phyloP scores from a whole-genome alignment of 2,113 vertebrate genomes.

The Loxodonta africana region DNA sequence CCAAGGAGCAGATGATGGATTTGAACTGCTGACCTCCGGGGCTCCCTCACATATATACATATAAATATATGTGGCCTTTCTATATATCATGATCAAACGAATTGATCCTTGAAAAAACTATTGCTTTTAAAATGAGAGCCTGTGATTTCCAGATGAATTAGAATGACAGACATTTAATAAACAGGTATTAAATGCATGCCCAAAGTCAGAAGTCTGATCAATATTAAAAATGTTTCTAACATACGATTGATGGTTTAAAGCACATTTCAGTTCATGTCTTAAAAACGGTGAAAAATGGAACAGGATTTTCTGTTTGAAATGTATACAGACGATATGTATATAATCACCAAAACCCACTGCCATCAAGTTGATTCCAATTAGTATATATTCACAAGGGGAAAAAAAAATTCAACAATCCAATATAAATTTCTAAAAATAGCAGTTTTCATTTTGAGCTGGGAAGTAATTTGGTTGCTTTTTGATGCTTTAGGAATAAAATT shows the following conservation, averaged over 20 bases:
- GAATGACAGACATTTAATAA: background rate
- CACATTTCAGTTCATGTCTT: background rate
- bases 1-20: too few relatives aligned
- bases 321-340: background rate
- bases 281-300: background rate
- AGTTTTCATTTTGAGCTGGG: conserved; percentile 8
- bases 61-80: background rate
- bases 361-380: too few relatives aligned
- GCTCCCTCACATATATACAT: background rate
- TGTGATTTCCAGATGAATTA: conserved; percentile 26
- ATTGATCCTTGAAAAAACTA: background rate
- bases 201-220: background rate
- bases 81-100: conserved; percentile 17
- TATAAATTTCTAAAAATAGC: conserved; percentile 2
- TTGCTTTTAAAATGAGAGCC: background rate
- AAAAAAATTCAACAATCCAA: background rate
- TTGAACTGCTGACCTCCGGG: too few relatives aligned
- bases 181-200: background rate
- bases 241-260: background rate
- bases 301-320: conserved; percentile 3
- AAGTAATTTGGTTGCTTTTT: background rate
- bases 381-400: background rate
- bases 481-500: conserved; percentile 45
- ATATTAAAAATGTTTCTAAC: conserved; percentile 8
- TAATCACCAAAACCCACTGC: too few relatives aligned